Base-by-base conservation (phyloP, 35 echinoderm and acorn worm species). In the Amphiura filiformis region DNA sequence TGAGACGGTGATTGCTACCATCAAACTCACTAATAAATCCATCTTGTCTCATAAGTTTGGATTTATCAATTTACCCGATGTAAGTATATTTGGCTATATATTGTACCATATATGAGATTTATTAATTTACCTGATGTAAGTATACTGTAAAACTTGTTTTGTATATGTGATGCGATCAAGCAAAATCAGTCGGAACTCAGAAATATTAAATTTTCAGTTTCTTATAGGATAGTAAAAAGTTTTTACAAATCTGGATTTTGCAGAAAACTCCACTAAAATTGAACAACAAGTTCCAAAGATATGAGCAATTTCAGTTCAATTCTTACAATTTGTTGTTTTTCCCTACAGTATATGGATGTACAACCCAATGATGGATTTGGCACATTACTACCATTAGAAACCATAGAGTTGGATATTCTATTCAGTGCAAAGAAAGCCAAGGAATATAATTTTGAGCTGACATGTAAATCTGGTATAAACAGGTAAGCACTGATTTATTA, bases 281-380 rank as follows among this genome's bases (percentile, higher is more conserved):
- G n/a, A n/a, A n/a, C n/a, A n/a, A n/a, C n/a, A n/a, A n/a, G n/a
- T n/a, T n/a, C n/a, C n/a, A n/a, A n/a, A n/a, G n/a, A n/a, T n/a
- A n/a, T n/a, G n/a, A n/a, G n/a, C n/a, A n/a, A n/a, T n/a, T n/a
- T n/a, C n/a, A n/a, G n/a, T n/a, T n/a, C n/a, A n/a, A n/a, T n/a
- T n/a, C n/a, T n/a, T n/a, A n/a, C n/a, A n/a, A 70, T 70, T 30
- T 70, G 61, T 70, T 23, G 23, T 82, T 82, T 57, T 49, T 78
- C n/a, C 18, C 75, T 91, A 49, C 40, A 99, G 96, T 99, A 90
- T 76, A 85, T 99, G 37, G 84, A 92, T 84, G 93, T 99, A 30
- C 96, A 99, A 36, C 96, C 96, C 4, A 93, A 99, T 77, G 96
- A 99, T 89, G 96, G 96, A 1, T 99, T 99, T 88, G 96, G 96